A percentile compares a stretch with the other conserved stretches of the same genome.
phyloP scores from a whole-genome alignment of 2,113 vertebrate species.

The Gasterosteus aculeatus region DNA sequence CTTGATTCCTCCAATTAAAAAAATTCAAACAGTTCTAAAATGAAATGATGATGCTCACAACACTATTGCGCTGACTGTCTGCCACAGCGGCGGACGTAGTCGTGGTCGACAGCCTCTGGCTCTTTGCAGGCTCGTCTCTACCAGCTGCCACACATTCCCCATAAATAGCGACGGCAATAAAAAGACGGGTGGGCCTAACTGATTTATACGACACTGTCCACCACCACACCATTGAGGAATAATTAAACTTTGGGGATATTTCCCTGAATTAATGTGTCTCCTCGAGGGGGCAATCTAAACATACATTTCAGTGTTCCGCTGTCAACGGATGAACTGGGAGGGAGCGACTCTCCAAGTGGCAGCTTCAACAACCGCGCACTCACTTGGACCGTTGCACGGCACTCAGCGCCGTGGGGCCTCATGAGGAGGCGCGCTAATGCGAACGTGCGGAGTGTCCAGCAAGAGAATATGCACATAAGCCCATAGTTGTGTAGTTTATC shows the following conservation, averaged over 20 bases:
- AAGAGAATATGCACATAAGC: slow-evolving; percentile 32
- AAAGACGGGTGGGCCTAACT: slow-evolving; percentile 76
- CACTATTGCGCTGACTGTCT: slow-evolving; percentile 52
- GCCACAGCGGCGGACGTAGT: slow-evolving; percentile 52
- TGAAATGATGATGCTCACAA: slow-evolving; percentile 37
- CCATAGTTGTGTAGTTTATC: slow-evolving; percentile 16
- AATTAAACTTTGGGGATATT: slow-evolving; percentile 80
- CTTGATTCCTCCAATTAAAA: slow-evolving; percentile 24
- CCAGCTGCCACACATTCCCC: slow-evolving; percentile 78
- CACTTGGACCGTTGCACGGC: slow-evolving; percentile 56
- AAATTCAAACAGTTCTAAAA: slow-evolving; percentile 30
- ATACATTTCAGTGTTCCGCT: slow-evolving; percentile 50
- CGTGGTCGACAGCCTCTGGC: slow-evolving; percentile 65
- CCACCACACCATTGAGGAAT: slow-evolving; percentile 78
- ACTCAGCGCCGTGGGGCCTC: slow-evolving; percentile 50
- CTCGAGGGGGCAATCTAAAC: slow-evolving; percentile 69
- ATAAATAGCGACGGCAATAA: slow-evolving; percentile 80
- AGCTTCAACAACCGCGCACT: slow-evolving; percentile 66
- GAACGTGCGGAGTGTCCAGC: slow-evolving; percentile 36
- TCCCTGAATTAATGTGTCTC: slow-evolving; percentile 74
- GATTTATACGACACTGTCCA: slow-evolving; percentile 74
- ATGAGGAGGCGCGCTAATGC: slow-evolving; percentile 56
- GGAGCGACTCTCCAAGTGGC: slow-evolving; percentile 44
- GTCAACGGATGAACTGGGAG: slow-evolving; percentile 25
- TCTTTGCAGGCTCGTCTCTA: slow-evolving; percentile 76